phyloP scores from a whole-genome alignment of 2,113 vertebrate species.

The Porphyrio hochstetteri region DNA sequence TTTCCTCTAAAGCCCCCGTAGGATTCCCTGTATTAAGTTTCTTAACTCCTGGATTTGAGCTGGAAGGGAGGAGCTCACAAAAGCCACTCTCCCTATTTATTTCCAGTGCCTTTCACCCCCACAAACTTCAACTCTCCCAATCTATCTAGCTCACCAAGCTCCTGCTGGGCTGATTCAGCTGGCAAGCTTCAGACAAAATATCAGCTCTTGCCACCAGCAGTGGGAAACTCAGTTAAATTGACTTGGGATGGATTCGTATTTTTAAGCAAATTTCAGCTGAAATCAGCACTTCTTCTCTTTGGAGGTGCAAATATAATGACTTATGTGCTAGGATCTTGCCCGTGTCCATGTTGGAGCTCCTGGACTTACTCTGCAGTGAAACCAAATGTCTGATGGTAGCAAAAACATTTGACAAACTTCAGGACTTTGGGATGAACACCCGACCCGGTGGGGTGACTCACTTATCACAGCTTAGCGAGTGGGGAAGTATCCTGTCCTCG shows the following conservation, averaged over 20 bases:
- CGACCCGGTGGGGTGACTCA: neutral
- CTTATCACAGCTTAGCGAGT: neutral
- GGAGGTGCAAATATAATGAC: neutral
- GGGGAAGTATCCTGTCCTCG: neutral
- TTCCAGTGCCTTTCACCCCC: neutral
- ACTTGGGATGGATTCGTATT: neutral
- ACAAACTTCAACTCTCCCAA: neutral
- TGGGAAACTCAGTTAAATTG: neutral
- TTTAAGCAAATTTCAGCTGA: neutral
- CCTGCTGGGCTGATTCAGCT: neutral
- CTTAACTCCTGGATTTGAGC: constrained; percentile 22
- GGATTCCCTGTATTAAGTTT: constrained; percentile 54
- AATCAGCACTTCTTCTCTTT: neutral
- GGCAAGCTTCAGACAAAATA: neutral
- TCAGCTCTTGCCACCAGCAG: neutral
- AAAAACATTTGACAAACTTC: neutral
- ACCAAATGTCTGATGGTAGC: neutral
- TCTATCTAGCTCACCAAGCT: neutral
- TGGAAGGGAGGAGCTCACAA: constrained; percentile 37
- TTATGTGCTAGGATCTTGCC: neutral
- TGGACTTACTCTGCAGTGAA: rapidly evolving
- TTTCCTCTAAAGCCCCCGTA: constrained; percentile 20
- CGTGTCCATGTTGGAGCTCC: neutral
- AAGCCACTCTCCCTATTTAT: constrained; percentile 14
- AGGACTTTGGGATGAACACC: neutral